Conservation (phyloP, 2,888 invertebrate genomes). For the Pterobdella sp. region DNA sequence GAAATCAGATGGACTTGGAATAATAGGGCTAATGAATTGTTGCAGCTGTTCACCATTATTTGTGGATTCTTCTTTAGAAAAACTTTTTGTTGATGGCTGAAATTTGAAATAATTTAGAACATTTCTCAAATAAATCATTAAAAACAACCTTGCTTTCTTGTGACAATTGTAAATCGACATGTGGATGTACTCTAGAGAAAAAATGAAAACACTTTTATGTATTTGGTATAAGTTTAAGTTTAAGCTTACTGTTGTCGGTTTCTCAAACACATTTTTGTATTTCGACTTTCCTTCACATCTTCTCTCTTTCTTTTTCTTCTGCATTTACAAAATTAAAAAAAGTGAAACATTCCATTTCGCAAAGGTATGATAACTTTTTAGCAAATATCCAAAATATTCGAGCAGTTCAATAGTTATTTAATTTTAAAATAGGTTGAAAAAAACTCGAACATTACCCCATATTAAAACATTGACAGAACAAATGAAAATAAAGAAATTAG, state of each 20-base stretch:
- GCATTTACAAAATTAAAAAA: neutral
- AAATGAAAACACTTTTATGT: neutral
- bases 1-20: neutral
- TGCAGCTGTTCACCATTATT: neutral
- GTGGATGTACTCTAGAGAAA: neutral
- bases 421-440: no score
- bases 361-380: no score
- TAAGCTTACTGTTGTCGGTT: neutral
- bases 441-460: no score
- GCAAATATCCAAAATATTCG: no score
- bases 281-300: conserved; percentile 14
- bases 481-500: no score
- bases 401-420: no score
- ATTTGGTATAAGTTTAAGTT: neutral
- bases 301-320: conserved; percentile 21
- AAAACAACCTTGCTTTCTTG: neutral
- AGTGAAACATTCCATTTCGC: neutral
- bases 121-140: no score
- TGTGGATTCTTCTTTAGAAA: neutral
- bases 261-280: neutral
- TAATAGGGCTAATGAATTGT: conserved; percentile 4
- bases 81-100: neutral
- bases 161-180: neutral
- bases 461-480: no score
- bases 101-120: neutral